Conservation (phyloP, 2,113 vertebrate species). For the Myodes glareolus region DNA sequence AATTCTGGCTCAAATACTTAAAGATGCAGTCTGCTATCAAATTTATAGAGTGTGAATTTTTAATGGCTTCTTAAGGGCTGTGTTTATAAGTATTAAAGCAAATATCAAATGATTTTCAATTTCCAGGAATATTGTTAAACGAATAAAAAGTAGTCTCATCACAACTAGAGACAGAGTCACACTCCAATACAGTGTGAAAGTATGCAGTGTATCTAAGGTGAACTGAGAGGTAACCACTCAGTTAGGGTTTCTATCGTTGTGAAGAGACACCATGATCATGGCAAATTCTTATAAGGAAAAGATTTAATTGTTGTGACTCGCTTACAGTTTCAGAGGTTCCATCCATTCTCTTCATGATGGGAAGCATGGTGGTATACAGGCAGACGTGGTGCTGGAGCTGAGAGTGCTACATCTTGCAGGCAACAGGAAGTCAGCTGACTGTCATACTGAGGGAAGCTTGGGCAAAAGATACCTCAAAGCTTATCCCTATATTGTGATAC, state of each 20-base stretch:
- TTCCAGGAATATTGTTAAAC: constrained; percentile 46
- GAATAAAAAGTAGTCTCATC: constrained; percentile 31
- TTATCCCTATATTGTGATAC: neutral
- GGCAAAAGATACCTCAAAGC: neutral
- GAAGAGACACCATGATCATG: neutral
- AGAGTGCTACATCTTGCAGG: no score
- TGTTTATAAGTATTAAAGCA: constrained; percentile 66
- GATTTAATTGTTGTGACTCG: neutral
- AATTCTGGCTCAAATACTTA: constrained; percentile 41
- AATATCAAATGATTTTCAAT: constrained; percentile 72
- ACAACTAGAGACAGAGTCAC: neutral
- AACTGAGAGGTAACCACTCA: neutral
- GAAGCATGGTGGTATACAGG: neutral
- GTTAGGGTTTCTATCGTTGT: neutral
- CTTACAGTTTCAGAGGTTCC: neutral
- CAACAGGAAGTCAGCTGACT: no score
- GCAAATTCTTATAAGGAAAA: neutral
- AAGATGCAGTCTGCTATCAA: constrained; percentile 47
- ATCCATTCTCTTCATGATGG: neutral
- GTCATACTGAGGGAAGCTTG: neutral
- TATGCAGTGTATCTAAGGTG: neutral
- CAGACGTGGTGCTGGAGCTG: neutral
- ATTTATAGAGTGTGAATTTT: constrained; percentile 63
- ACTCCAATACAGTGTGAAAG: neutral
- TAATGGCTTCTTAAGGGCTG: constrained; percentile 45